Evolutionary conservation across 2,797 vertebrate species (phyloP).

Genomic region (Gymnoscopelus microlampas): DNA sequence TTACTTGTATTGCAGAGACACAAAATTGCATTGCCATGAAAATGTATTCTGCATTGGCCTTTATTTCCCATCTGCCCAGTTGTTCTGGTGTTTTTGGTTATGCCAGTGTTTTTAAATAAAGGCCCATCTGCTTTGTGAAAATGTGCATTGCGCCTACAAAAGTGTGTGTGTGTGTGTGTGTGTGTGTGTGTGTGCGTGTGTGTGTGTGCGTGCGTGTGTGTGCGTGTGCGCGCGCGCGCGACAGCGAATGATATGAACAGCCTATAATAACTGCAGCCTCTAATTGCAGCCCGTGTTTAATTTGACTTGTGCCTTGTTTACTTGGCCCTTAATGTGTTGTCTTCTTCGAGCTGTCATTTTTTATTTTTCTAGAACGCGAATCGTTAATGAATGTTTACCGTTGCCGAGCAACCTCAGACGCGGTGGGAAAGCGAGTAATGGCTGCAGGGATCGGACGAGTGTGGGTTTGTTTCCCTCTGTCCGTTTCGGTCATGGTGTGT

Average conservation of each 20-base stretch:
- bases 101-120: not conserved
- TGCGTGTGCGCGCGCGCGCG: no score
- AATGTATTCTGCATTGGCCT: no score
- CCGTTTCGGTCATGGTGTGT: not conserved
- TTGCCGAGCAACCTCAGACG: conserved; percentile 74
- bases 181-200: no score
- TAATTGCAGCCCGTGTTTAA: no score
- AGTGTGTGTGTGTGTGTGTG: not conserved
- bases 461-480: not conserved
- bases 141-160: conserved; percentile 3
- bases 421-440: conserved; percentile 17
- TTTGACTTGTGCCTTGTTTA: no score
- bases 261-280: no score
- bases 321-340: conserved; percentile 1
- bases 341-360: not conserved
- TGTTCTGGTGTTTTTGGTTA: not conserved
- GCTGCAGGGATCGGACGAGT: not conserved
- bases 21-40: no score
- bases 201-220: not conserved
- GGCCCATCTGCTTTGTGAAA: conserved; percentile 6
- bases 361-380: not conserved
- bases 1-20: no score
- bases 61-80: not conserved
- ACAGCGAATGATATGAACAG: no score
- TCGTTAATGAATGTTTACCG: conserved; percentile 39